phyloP scores from a whole-genome alignment of 2,888 invertebrate genomes.

The Drosophila hamatofila region DNA sequence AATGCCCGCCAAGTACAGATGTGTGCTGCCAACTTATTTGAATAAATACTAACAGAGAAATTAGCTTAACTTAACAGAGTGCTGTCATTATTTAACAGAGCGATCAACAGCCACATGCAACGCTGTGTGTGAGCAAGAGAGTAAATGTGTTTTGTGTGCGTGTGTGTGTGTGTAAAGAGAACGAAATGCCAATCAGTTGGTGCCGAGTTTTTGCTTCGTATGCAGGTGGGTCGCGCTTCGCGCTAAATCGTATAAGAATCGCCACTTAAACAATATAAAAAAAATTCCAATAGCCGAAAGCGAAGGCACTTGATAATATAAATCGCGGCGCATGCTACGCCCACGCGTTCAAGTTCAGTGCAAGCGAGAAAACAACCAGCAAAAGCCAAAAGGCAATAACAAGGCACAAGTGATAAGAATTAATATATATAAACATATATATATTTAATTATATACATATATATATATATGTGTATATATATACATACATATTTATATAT shows the following conservation, averaged over 20 bases:
- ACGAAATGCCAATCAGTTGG: constrained; percentile 43
- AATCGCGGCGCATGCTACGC: constrained; percentile 61
- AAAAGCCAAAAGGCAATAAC: constrained; percentile 50
- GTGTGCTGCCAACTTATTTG: constrained; percentile 27
- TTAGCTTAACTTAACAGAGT: constrained; percentile 9
- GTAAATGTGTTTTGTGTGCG: not conserved
- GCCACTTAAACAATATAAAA: constrained; percentile 62
- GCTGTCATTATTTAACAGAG: constrained; percentile 17
- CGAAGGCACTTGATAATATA: constrained; percentile 63
- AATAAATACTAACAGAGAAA: constrained; percentile 11
- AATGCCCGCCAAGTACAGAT: not conserved
- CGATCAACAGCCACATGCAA: constrained; percentile 18
- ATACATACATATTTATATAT: constrained; percentile 14
- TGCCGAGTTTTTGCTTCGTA: constrained; percentile 60
- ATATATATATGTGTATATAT: constrained; percentile 1
- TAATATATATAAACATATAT: constrained; percentile 35
- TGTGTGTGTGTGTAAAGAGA: constrained; percentile 29
- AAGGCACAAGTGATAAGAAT: constrained; percentile 60
- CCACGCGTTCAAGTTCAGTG: constrained; percentile 71
- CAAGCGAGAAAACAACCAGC: constrained; percentile 47
- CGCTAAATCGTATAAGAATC: constrained; percentile 55
- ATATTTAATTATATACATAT: not conserved
- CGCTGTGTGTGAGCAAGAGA: constrained; percentile 29
- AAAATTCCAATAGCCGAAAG: constrained; percentile 77
- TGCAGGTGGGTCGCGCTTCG: constrained; percentile 64